These are phyloP conservation scores for Lepidurus packardi DNA, from an alignment of 1,140 invertebrate genomes.

Conservation along the genomic window DNA sequence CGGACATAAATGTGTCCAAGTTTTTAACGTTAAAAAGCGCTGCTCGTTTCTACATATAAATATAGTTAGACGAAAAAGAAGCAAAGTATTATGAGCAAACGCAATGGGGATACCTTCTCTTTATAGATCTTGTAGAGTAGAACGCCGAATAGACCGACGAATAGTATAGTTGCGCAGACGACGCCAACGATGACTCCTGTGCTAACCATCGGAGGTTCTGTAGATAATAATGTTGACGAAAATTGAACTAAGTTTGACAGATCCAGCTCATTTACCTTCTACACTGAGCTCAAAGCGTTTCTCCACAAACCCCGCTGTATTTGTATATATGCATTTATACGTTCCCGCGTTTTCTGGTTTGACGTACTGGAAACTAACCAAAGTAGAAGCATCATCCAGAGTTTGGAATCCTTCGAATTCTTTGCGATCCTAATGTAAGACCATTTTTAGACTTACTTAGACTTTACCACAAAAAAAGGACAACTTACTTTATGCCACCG, in stretches of 20 bases:
- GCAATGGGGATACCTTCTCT: too few species aligned
- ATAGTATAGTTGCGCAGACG: constrained; percentile 46
- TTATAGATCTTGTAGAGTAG: too few species aligned
- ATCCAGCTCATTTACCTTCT: constrained; percentile 40
- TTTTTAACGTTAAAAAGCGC: constrained; percentile 34
- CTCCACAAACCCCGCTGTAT: constrained; percentile 24
- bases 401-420: not conserved
- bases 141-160: constrained; percentile 41
- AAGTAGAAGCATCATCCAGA: constrained; percentile 24
- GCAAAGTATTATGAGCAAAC: constrained; percentile 39
- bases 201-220: constrained; percentile 40
- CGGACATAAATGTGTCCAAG: constrained; percentile 63
- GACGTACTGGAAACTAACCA: not conserved
- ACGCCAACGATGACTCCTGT: constrained; percentile 29
- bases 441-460: too few species aligned
- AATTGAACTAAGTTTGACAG: constrained; percentile 42
- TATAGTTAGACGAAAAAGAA: constrained; percentile 8
- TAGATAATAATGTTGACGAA: constrained; percentile 38
- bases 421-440: constrained; percentile 27
- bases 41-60: constrained; percentile 33
- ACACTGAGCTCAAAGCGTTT: not conserved
- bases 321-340: not conserved
- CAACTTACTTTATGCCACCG: too few species aligned
- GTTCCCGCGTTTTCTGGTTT: not conserved
- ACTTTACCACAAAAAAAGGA: too few species aligned